Percentiles rank a stretch among this genome's conserved stretches.
Evolutionary conservation across 2,888 invertebrate species (phyloP).

Genomic region (Agrotis segetum): DNA sequence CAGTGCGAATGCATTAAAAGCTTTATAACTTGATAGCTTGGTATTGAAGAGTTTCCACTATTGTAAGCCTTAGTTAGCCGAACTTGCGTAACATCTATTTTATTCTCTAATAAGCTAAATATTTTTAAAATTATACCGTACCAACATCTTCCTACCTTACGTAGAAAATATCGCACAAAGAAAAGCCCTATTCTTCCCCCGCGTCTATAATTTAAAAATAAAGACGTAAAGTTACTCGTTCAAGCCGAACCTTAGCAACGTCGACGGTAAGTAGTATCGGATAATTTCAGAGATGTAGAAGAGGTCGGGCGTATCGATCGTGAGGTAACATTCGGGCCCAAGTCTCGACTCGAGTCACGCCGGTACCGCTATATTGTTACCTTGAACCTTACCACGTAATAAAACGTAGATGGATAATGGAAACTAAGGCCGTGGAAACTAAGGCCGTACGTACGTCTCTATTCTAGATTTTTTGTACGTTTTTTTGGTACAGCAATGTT

Average conservation of each 20-base stretch:
- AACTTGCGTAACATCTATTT: not conserved
- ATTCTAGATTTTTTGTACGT: conserved; percentile 32
- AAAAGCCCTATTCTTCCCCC: not conserved
- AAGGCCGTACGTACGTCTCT: conserved; percentile 35
- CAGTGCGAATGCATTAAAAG: too few species aligned
- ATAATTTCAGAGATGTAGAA: conserved; percentile 75
- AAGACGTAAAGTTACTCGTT: conserved; percentile 44
- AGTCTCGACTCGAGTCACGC: conserved; percentile 53
- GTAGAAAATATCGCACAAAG: not conserved
- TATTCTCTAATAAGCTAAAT: not conserved
- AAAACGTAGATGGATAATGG: conserved; percentile 45
- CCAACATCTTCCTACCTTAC: not conserved
- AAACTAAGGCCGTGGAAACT: conserved; percentile 45
- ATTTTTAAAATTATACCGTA: conserved; percentile 3
- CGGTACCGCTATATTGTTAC: conserved; percentile 62
- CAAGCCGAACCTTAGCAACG: conserved; percentile 41
- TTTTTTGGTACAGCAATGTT: conserved; percentile 7
- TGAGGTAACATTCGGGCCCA: conserved; percentile 57
- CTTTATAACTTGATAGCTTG: not conserved
- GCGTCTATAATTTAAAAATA: conserved; percentile 34
- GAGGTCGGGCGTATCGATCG: conserved; percentile 73
- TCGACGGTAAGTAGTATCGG: conserved; percentile 64
- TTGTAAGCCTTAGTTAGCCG: not conserved
- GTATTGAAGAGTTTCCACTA: not conserved
- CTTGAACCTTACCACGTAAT: conserved; percentile 62